These are phyloP conservation scores for Tribolium freemani DNA, from an alignment of 2,888 invertebrate species.

Conservation along the genomic window DNA sequence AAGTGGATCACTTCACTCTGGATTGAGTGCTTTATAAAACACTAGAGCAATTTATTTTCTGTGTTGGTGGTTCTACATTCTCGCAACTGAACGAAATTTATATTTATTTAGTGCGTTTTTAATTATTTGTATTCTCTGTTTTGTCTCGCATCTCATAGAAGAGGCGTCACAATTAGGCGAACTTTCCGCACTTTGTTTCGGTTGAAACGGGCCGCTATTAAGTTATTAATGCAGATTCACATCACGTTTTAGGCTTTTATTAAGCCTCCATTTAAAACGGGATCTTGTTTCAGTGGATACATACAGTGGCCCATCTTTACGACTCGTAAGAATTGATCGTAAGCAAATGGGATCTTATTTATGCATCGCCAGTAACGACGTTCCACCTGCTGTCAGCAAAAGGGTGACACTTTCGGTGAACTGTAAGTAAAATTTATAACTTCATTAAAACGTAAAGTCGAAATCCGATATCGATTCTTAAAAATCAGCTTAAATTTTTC, in stretches of 20 bases:
- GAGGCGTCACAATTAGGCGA: too few relatives aligned
- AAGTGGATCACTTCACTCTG: too few relatives aligned
- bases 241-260: constrained; percentile 21
- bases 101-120: too few relatives aligned
- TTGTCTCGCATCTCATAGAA: too few relatives aligned
- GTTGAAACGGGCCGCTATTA: not conserved
- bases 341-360: constrained; percentile 76
- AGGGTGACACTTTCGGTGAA: constrained; percentile 80
- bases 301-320: constrained; percentile 70
- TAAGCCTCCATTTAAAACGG: constrained; percentile 11
- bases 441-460: constrained; percentile 2
- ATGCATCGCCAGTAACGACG: constrained; percentile 76
- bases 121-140: too few relatives aligned
- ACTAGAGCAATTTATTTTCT: too few relatives aligned
- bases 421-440: constrained; percentile 74
- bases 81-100: too few relatives aligned
- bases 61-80: too few relatives aligned
- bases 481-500: not conserved
- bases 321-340: constrained; percentile 72
- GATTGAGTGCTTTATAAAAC: too few relatives aligned
- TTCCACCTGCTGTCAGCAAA: constrained; percentile 77
- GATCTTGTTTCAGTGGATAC: constrained; percentile 67
- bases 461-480: not conserved
- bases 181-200: too few relatives aligned
- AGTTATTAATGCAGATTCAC: constrained; percentile 13